These are phyloP conservation scores for Lycaena phlaeas DNA, from an alignment of 2,888 invertebrate species.

Conservation along the genomic window DNA sequence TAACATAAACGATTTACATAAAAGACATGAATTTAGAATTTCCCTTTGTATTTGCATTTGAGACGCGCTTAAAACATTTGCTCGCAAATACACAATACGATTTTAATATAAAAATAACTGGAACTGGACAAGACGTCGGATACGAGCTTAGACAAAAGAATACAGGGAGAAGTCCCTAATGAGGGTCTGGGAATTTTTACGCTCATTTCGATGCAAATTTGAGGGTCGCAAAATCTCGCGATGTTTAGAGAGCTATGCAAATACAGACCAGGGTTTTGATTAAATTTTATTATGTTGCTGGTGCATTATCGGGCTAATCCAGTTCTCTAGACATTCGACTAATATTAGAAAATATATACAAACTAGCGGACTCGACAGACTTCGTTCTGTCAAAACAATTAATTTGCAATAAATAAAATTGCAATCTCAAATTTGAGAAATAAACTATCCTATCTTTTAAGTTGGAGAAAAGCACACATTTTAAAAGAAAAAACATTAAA, in stretches of 20 bases:
- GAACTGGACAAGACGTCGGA: slow-evolving; percentile 36
- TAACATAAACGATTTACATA: background rate
- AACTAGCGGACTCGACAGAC: no score
- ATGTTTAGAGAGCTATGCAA: slow-evolving; percentile 58
- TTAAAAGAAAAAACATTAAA: no score
- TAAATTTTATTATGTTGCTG: slow-evolving; percentile 38
- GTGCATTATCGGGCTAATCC: background rate
- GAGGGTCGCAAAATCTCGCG: slow-evolving; percentile 55
- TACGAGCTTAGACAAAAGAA: slow-evolving; percentile 53
- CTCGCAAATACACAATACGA: no score
- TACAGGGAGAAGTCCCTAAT: slow-evolving; percentile 55
- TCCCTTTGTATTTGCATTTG: no score
- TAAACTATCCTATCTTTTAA: no score
- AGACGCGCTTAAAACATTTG: no score
- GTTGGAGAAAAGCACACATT: no score
- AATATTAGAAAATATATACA: no score
- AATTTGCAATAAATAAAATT: no score
- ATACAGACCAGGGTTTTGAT: slow-evolving; percentile 57
- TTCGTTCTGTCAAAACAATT: no score
- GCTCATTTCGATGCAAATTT: slow-evolving; percentile 67
- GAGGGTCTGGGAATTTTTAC: slow-evolving; percentile 59
- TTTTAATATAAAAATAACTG: slow-evolving; percentile 29
- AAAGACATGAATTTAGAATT: background rate
- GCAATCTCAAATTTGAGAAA: no score
- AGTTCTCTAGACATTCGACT: background rate